Percentiles rank a stretch among this genome's conserved stretches.
These are phyloP conservation scores for Dilophus febrilis DNA, from an alignment of 2,888 invertebrate species.

Conservation along the genomic window DNA sequence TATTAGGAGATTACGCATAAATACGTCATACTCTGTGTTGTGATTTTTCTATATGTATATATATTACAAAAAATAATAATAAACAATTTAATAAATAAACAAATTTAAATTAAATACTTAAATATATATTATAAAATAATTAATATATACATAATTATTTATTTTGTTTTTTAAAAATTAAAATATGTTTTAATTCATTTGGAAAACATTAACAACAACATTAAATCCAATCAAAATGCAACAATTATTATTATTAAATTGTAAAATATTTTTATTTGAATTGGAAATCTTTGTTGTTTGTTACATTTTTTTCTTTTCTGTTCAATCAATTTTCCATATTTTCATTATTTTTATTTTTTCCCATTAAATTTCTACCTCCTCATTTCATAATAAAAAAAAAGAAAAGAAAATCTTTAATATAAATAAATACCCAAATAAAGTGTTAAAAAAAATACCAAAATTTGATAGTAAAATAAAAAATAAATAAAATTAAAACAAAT, in stretches of 20 bases:
- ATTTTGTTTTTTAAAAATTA: too few relatives aligned
- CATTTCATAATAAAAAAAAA: too few relatives aligned
- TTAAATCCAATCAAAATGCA: neutral
- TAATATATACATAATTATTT: neutral
- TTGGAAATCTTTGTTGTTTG: neutral
- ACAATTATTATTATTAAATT: too few relatives aligned
- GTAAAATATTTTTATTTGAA: neutral
- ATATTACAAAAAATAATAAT: too few relatives aligned
- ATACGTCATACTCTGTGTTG: constrained; percentile 11
- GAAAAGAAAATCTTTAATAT: too few relatives aligned
- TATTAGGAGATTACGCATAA: too few relatives aligned
- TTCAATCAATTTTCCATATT: too few relatives aligned
- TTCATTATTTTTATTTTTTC: too few relatives aligned
- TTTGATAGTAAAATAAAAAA: neutral
- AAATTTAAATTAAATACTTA: constrained; percentile 1
- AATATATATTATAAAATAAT: neutral
- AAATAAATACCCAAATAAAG: neutral
- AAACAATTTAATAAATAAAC: constrained; percentile 3
- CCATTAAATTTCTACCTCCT: constrained; percentile 1
- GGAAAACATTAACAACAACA: too few relatives aligned
- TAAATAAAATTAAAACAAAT: constrained; percentile 13
- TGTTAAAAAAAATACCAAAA: neutral
- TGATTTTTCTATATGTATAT: too few relatives aligned
- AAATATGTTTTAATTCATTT: too few relatives aligned
- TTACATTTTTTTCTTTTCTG: too few relatives aligned